These are phyloP conservation scores for Drosophila sechellia DNA, from an alignment of 1,140 invertebrate species.

Conservation along the genomic window DNA sequence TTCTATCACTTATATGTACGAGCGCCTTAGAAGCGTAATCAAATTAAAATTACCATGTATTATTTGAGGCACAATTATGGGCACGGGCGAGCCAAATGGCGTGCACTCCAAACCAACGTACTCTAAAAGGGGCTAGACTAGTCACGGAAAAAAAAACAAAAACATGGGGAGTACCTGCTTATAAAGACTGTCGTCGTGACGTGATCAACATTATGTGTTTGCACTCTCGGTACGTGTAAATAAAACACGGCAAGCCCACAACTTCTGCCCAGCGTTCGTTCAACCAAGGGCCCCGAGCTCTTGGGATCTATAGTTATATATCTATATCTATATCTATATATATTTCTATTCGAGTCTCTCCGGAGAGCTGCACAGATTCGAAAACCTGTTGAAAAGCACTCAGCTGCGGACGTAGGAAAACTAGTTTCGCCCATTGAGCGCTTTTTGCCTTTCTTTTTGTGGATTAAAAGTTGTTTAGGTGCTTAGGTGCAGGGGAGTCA, in stretches of 20 bases:
- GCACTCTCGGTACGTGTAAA: conserved; percentile 42
- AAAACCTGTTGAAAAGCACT: conserved; percentile 67
- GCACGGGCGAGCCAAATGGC: not conserved
- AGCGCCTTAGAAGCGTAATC: conserved; percentile 7
- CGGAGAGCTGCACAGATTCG: conserved; percentile 22
- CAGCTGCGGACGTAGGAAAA: conserved; percentile 55
- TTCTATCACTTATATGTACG: conserved; percentile 2
- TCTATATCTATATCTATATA: not conserved
- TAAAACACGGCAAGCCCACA: conserved; percentile 18
- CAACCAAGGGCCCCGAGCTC: conserved; percentile 57
- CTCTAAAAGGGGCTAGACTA: not conserved
- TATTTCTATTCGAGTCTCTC: not conserved
- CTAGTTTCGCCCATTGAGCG: conserved; percentile 39
- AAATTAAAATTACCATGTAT: conserved; percentile 27
- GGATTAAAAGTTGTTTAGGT: not conserved
- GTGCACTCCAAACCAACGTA: conserved; percentile 11
- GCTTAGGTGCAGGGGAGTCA: conserved; percentile 4
- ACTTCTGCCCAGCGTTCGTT: conserved; percentile 48
- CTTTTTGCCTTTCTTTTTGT: no score
- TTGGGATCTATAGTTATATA: not conserved
- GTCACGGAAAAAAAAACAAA: not conserved
- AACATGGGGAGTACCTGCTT: conserved; percentile 2
- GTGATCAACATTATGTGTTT: conserved; percentile 46
- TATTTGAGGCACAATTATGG: conserved; percentile 8
- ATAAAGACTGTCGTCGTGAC: conserved; percentile 46